Evolutionary conservation across 1,140 invertebrate genomes (phyloP).

Genomic region (Nebria ingens): DNA sequence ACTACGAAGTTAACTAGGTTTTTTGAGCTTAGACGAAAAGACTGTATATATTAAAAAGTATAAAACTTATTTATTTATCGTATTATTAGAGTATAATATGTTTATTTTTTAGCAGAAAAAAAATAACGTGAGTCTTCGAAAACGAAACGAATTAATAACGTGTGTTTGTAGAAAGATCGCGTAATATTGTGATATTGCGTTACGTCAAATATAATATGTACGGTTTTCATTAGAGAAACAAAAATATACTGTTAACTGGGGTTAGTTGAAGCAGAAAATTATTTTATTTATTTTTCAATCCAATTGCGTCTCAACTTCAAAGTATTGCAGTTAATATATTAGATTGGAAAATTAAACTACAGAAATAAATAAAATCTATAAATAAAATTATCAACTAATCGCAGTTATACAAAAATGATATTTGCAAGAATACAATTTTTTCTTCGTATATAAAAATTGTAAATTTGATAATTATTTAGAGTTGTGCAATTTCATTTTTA

Average conservation of each 20-base stretch:
- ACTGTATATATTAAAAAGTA: constrained; percentile 22
- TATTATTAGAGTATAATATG: constrained; percentile 15
- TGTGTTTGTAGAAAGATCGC: constrained; percentile 25
- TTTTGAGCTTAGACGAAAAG: constrained; percentile 21
- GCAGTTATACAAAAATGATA: too few relatives aligned
- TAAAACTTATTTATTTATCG: constrained; percentile 18
- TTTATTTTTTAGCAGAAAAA: constrained; percentile 9
- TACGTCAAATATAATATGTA: neutral
- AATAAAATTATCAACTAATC: too few relatives aligned
- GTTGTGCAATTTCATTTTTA: constrained; percentile 17
- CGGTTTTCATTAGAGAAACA: constrained; percentile 16
- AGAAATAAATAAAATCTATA: too few relatives aligned
- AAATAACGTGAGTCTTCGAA: constrained; percentile 11
- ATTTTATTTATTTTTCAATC: too few relatives aligned
- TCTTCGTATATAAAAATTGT: constrained; percentile 4
- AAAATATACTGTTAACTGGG: too few relatives aligned
- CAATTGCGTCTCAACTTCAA: too few relatives aligned
- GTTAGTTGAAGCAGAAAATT: too few relatives aligned
- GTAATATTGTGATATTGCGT: constrained; percentile 29
- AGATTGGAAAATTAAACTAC: too few relatives aligned
- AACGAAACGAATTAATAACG: constrained; percentile 27
- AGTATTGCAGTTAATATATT: too few relatives aligned
- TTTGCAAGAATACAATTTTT: constrained; percentile 8
- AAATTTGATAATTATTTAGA: constrained; percentile 13
- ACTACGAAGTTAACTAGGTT: neutral